A percentile compares a stretch with the other conserved stretches of the same genome.
These are phyloP conservation scores for Artemia franciscana DNA, from an alignment of 1,140 invertebrate genomes.

Conservation along the genomic window DNA sequence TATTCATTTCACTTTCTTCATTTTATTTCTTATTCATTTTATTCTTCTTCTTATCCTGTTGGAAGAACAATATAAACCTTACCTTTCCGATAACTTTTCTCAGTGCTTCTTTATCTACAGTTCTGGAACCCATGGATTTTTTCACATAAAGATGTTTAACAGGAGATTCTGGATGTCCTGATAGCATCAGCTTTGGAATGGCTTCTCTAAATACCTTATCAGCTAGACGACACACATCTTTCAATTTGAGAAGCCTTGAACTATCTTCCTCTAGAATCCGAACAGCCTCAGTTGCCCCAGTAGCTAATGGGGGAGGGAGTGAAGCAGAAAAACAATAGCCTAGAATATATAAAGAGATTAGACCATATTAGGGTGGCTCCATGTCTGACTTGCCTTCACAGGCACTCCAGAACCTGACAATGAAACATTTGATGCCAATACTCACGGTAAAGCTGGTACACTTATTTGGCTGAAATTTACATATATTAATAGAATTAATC, in stretches of 20 bases:
- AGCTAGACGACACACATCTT: slow-evolving; percentile 13
- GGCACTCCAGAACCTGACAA: no score
- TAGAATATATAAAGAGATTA: slow-evolving; percentile 14
- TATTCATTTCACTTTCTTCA: no score
- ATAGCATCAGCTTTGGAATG: background rate
- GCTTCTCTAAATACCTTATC: background rate
- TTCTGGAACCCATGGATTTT: background rate
- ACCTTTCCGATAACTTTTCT: background rate
- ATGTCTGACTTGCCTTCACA: no score
- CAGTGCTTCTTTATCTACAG: background rate
- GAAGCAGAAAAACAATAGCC: slow-evolving; percentile 96
- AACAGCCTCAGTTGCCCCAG: slow-evolving; percentile 54
- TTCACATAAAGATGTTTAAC: background rate
- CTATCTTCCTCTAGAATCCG: slow-evolving; percentile 45
- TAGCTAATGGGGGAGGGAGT: slow-evolving; percentile 65
- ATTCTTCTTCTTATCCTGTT: background rate
- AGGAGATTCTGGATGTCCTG: background rate
- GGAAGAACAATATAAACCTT: background rate
- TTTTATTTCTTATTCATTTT: background rate
- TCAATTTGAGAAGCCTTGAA: slow-evolving; percentile 30
- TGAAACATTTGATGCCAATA: no score
- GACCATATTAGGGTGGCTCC: no score
- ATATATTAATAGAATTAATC: no score
- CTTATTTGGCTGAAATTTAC: no score
- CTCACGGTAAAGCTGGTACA: no score